These are phyloP conservation scores for Corbicula japonica DNA, from an alignment of 2,888 invertebrate genomes.

Conservation along the genomic window DNA sequence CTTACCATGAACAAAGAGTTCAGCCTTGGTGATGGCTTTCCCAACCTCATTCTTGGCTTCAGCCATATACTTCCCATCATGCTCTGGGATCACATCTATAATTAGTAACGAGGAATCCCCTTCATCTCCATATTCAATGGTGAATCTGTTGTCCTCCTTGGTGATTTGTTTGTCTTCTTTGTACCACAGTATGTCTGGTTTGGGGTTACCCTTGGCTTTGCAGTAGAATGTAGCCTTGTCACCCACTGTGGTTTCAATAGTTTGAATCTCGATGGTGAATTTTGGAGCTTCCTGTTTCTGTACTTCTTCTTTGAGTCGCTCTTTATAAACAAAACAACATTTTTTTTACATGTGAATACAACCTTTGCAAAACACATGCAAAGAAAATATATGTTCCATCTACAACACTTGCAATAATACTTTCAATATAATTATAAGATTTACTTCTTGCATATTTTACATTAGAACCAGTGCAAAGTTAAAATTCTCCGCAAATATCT, in stretches of 20 bases:
- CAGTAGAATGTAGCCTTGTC: slow-evolving; percentile 80
- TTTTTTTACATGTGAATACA: no score
- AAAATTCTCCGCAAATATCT: no score
- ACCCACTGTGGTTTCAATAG: slow-evolving; percentile 75
- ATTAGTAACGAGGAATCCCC: slow-evolving; percentile 80
- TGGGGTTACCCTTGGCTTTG: slow-evolving; percentile 82
- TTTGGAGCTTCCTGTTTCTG: slow-evolving; percentile 80
- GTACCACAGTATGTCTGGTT: slow-evolving; percentile 83
- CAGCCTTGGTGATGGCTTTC: slow-evolving; percentile 79
- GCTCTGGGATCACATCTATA: slow-evolving; percentile 80
- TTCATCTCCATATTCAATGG: slow-evolving; percentile 73
- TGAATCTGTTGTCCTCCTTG: slow-evolving; percentile 78
- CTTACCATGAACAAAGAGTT: slow-evolving; percentile 83
- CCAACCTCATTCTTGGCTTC: slow-evolving; percentile 84
- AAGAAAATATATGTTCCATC: no score
- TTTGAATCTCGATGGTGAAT: slow-evolving; percentile 81
- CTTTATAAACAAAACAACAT: no score
- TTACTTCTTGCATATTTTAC: no score
- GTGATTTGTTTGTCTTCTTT: slow-evolving; percentile 79
- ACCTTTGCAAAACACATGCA: no score
- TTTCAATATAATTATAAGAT: no score
- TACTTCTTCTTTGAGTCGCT: slow-evolving; percentile 73
- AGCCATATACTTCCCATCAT: slow-evolving; percentile 84
- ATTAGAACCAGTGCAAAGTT: no score
- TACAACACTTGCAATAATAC: no score